Base-by-base conservation (phyloP, 2,113 vertebrate genomes). In the Oenanthe oenanthe region DNA sequence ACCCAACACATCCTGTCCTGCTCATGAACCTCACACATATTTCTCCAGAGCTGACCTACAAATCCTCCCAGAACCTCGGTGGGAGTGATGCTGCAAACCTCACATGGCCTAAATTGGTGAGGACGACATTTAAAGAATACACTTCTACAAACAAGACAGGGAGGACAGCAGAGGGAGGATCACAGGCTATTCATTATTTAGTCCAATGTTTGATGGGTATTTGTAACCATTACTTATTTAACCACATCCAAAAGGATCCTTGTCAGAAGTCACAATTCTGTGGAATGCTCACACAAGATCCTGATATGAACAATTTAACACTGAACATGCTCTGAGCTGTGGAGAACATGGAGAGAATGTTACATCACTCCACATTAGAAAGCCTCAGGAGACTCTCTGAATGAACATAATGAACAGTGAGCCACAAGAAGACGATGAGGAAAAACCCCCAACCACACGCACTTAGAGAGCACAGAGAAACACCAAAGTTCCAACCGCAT, bases 191-290 rank as follows among this genome's bases (percentile, higher is more conserved):
- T 60, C 78, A 56, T 93, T 71, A 77, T 80, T 86, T 74, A 90
- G n/a, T 78, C 56, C 47, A 43, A 5, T 70, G 63, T 47, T 90
- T 83, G 25, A 60, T 1, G 1, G 40, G 12, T 40, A 48, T 92
- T 93, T 92, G 91, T 60, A 92, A 77, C 36, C 68, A 74, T 85
- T 53, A 74, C 31, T 77, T 92, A 88, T 74, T 95, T 86, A 96
- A 81, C 17, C 56, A 40, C 26, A 60, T 66, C 32, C 78, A 76
- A 65, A 85, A 89, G 32, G 51, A 66, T 66, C 43, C 60, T 57
- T 3, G 3, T 67, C 72, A 80, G 68, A 83, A 93, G 40, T 53
- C 79, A 78, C 61, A 66, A 65, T 48, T 40, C 43, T 74, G 51
- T 22, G 57, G 68, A 93, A 88, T 0, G 1, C 68, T 72, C 15